Evolutionary conservation across 2,888 invertebrate species (phyloP).

Genomic region (Vesta saturnalis): DNA sequence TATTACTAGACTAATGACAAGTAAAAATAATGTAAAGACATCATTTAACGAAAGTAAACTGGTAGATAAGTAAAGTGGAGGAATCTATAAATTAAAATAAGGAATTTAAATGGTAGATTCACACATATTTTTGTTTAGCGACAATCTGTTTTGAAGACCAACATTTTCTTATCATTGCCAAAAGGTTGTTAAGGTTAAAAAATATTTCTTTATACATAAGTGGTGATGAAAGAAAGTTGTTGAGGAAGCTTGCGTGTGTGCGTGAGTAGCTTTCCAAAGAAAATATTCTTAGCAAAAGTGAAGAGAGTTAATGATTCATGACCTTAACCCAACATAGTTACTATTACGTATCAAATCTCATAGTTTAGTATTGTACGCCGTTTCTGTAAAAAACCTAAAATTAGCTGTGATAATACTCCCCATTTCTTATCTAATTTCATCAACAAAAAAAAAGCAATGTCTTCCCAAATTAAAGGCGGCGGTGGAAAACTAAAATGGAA

Average conservation of each 20-base stretch:
- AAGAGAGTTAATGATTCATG: background rate
- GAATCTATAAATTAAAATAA: too few relatives aligned
- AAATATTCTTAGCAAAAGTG: background rate
- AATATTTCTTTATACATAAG: background rate
- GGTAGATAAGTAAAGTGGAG: too few relatives aligned
- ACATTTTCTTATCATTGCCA: constrained; percentile 1
- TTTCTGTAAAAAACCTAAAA: constrained; percentile 35
- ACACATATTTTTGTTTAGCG: too few relatives aligned
- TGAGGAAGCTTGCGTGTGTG: constrained; percentile 1
- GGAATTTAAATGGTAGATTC: too few relatives aligned
- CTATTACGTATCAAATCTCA: background rate
- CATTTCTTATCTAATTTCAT: constrained; percentile 44
- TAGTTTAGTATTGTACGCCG: constrained; percentile 25
- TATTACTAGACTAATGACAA: too few relatives aligned
- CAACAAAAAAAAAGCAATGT: constrained; percentile 44
- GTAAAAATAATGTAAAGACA: too few relatives aligned
- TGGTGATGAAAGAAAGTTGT: background rate
- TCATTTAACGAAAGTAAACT: too few relatives aligned
- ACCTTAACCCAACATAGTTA: background rate
- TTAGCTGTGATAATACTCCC: constrained; percentile 32
- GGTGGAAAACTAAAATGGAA: constrained; percentile 35
- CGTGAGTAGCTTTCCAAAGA: background rate
- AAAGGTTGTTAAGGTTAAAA: background rate
- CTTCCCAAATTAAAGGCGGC: constrained; percentile 35
- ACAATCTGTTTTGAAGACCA: too few relatives aligned